Conservation (phyloP, 2,797 vertebrate genomes). For the Buphagus erythrorhynchus region DNA sequence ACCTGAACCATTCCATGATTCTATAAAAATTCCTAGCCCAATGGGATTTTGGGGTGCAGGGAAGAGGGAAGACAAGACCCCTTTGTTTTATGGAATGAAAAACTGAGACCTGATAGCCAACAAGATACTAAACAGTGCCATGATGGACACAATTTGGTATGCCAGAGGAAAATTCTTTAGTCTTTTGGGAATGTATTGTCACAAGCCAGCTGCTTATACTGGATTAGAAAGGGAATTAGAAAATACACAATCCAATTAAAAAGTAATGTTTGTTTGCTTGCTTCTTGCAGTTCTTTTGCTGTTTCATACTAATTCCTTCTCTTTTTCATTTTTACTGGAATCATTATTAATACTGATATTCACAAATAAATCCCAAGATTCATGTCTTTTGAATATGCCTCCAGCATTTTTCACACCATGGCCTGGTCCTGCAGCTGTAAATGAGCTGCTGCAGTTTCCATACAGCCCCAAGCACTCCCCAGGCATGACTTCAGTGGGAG, state of each 20-base stretch:
- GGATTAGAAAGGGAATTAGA: conserved; percentile 61
- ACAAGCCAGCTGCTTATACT: conserved; percentile 35
- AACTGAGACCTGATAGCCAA: neutral
- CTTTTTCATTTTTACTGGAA: conserved; percentile 1
- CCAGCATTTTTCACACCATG: neutral
- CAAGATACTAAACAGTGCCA: neutral
- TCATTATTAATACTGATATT: conserved; percentile 30
- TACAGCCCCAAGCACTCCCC: neutral
- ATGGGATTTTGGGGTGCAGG: neutral
- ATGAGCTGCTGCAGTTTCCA: neutral
- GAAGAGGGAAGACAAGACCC: neutral
- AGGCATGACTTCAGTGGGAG: neutral
- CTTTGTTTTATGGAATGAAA: neutral
- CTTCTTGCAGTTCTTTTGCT: neutral
- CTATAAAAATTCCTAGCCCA: neutral
- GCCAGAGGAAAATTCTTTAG: neutral
- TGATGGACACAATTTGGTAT: neutral
- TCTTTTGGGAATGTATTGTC: conserved; percentile 33
- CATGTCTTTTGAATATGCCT: neutral
- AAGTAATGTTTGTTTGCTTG: conserved; percentile 35
- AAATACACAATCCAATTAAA: conserved; percentile 56
- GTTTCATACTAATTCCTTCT: neutral
- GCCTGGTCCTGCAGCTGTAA: neutral
- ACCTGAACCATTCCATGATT: neutral
- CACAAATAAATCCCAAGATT: conserved; percentile 12